Evolutionary conservation across 2,888 invertebrate species (phyloP).

Genomic region (Morpho achilles): DNA sequence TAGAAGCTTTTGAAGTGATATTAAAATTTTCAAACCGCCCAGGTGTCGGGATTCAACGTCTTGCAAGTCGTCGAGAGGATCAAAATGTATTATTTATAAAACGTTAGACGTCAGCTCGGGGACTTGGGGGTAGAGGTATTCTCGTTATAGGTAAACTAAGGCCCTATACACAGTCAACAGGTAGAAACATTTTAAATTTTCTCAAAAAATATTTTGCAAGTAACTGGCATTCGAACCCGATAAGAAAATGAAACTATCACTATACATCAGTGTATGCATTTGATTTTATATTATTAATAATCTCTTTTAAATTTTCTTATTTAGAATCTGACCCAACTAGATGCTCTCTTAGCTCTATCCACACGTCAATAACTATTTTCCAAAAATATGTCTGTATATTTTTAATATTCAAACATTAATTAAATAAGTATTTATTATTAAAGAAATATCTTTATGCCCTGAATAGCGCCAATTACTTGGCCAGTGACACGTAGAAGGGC

Average conservation of each 20-base stretch:
- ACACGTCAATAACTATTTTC: too few species aligned
- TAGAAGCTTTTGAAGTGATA: slow-evolving; percentile 29
- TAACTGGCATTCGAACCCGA: too few species aligned
- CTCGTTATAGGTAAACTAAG: slow-evolving; percentile 17
- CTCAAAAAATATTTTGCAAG: background rate
- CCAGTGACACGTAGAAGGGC: too few species aligned
- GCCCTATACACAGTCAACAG: slow-evolving; percentile 12
- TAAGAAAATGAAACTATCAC: too few species aligned
- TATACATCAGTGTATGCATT: too few species aligned
- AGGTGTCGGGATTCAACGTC: slow-evolving; percentile 34
- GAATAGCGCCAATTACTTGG: too few species aligned
- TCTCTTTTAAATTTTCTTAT: too few species aligned
- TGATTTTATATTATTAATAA: too few species aligned
- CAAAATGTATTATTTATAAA: slow-evolving; percentile 60
- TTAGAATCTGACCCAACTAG: too few species aligned
- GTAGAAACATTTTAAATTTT: slow-evolving; percentile 3
- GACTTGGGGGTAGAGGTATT: slow-evolving; percentile 28
- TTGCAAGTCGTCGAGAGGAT: slow-evolving; percentile 41
- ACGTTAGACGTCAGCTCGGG: slow-evolving; percentile 34
- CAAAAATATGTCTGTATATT: too few species aligned
- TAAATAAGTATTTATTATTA: background rate
- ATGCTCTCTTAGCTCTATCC: too few species aligned
- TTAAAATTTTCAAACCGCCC: slow-evolving; percentile 33
- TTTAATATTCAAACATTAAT: background rate
- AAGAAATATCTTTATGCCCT: too few species aligned